Evolutionary conservation across 2,797 vertebrate species (phyloP).

Genomic region (Enteromius radiatus): DNA sequence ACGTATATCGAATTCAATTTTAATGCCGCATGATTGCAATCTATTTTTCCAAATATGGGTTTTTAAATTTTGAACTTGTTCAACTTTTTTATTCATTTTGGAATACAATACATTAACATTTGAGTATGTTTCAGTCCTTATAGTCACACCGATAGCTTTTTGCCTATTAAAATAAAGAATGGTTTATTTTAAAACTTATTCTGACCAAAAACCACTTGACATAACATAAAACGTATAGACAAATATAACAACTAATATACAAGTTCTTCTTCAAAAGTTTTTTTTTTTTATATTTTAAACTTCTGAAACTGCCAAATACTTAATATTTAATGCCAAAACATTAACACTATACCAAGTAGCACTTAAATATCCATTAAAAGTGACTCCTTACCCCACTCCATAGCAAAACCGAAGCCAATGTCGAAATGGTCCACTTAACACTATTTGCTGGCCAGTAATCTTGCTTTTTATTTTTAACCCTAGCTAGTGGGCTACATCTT

Average conservation of each 20-base stretch:
- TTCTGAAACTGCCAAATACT: not conserved
- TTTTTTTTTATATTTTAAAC: not conserved
- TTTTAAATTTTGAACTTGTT: not conserved
- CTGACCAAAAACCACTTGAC: not conserved
- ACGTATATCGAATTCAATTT: not conserved
- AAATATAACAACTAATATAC: not conserved
- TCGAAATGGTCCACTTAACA: constrained; percentile 52
- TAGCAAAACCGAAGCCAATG: constrained; percentile 26
- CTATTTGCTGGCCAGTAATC: constrained; percentile 51
- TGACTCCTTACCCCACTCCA: constrained; percentile 15
- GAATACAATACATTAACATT: not conserved
- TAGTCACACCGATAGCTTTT: not conserved
- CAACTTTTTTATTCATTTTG: not conserved
- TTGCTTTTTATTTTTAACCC: constrained; percentile 66
- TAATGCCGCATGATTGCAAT: not conserved
- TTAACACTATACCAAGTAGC: not conserved
- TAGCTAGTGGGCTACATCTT: constrained; percentile 63
- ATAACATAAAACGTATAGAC: not conserved
- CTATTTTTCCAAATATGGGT: not conserved
- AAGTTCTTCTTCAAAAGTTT: not conserved
- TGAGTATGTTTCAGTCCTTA: not conserved
- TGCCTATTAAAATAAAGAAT: not conserved
- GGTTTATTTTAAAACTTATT: not conserved
- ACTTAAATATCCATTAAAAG: constrained; percentile 16
- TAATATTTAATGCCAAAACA: not conserved